Evolutionary conservation across 2,113 vertebrate species (phyloP).

Genomic region (Limnothrissa miodon): DNA sequence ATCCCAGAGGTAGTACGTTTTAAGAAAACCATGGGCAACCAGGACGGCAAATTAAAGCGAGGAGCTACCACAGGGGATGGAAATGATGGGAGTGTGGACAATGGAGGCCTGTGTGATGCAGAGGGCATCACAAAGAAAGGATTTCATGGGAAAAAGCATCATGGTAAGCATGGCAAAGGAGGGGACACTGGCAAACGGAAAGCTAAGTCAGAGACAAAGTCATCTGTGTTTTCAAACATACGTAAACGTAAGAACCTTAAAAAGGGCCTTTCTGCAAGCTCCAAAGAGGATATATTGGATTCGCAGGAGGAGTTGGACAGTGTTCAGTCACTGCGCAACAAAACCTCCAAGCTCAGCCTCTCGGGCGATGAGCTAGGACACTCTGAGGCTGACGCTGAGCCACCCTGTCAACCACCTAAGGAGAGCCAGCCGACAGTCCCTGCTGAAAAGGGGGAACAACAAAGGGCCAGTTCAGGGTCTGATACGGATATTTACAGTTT

Average conservation of each 20-base stretch:
- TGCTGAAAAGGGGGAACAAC: conserved; percentile 69
- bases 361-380: conserved; percentile 88
- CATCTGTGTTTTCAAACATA: conserved; percentile 92
- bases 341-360: conserved; percentile 87
- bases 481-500: conserved; percentile 98
- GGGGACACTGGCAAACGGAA: conserved; percentile 79
- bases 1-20: conserved; percentile 50
- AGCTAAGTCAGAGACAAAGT: conserved; percentile 83
- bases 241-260: conserved; percentile 85
- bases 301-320: conserved; percentile 82
- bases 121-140: conserved; percentile 81
- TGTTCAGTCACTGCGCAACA: conserved; percentile 72
- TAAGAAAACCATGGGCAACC: conserved; percentile 86
- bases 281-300: conserved; percentile 84
- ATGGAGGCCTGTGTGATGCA: conserved; percentile 78
- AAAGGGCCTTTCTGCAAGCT: conserved; percentile 77
- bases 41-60: conserved; percentile 90
- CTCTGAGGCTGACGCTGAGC: conserved; percentile 79
- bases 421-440: conserved; percentile 59
- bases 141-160: conserved; percentile 77
- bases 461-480: conserved; percentile 89
- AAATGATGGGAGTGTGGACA: conserved; percentile 74
- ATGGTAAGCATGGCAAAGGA: conserved; percentile 78
- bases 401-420: conserved; percentile 54
- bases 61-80: conserved; percentile 71